A percentile compares a stretch with the other conserved stretches of the same genome.
Conservation (phyloP, 2,888 invertebrate genomes). For the Cecidostiba fungosa region DNA sequence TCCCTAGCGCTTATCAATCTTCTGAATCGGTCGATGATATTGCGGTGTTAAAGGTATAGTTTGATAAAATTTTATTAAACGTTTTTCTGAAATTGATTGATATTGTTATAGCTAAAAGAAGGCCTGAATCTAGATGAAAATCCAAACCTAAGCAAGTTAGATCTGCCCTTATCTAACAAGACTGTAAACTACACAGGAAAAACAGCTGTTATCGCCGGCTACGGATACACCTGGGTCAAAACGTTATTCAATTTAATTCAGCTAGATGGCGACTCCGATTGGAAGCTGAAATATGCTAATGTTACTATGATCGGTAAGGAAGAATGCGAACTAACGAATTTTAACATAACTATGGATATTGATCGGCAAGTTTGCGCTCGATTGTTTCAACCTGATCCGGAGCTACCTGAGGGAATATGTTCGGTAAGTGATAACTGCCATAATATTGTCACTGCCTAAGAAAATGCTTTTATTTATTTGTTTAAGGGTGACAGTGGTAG, state of each 20-base stretch:
- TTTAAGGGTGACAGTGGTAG: constrained; percentile 42
- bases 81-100: background rate
- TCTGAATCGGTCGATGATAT: background rate
- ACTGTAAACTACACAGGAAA: background rate
- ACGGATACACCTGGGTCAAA: constrained; percentile 3
- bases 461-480: too few relatives aligned
- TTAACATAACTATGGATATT: background rate
- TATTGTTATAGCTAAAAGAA: background rate
- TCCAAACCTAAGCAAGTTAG: background rate
- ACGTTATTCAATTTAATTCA: background rate
- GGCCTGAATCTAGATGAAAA: background rate
- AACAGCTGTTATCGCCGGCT: constrained; percentile 11
- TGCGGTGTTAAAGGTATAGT: constrained; percentile 5
- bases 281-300: background rate
- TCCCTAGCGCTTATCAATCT: background rate
- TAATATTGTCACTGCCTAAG: too few relatives aligned
- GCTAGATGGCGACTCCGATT: background rate
- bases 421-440: background rate
- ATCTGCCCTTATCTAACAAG: background rate
- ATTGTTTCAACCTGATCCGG: background rate
- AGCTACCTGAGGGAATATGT: background rate
- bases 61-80: background rate
- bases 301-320: background rate
- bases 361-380: background rate
- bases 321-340: background rate